These are phyloP conservation scores for Agrochola circellaris DNA, from an alignment of 2,888 invertebrate genomes.

Conservation along the genomic window DNA sequence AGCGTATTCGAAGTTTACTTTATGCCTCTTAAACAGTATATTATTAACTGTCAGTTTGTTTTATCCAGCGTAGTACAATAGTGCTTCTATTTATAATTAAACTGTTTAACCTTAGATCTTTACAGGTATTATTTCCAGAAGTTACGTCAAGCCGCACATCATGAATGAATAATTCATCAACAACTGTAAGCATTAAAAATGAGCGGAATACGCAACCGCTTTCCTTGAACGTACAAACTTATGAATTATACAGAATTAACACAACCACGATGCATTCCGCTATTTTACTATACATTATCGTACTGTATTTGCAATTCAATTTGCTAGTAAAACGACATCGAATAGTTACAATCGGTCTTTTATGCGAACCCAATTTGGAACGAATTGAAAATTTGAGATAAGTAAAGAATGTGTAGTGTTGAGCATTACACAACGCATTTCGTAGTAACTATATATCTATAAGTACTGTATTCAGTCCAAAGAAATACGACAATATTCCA, in stretches of 20 bases:
- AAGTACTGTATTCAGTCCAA: slow-evolving; percentile 3
- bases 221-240: slow-evolving; percentile 68
- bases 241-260: slow-evolving; percentile 61
- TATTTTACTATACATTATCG: slow-evolving; percentile 51
- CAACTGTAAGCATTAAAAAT: slow-evolving; percentile 73
- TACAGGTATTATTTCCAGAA: slow-evolving; percentile 61
- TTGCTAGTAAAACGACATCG: slow-evolving; percentile 38
- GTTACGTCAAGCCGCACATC: slow-evolving; percentile 72
- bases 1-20: slow-evolving; percentile 14
- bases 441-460: neutral
- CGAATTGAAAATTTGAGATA: slow-evolving; percentile 50
- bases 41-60: slow-evolving; percentile 19
- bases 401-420: slow-evolving; percentile 37
- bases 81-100: slow-evolving; percentile 25
- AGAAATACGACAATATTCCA: neutral
- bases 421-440: slow-evolving; percentile 2
- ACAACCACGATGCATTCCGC: slow-evolving; percentile 56
- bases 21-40: slow-evolving; percentile 16
- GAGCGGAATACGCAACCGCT: slow-evolving; percentile 73
- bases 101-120: slow-evolving; percentile 61
- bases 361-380: slow-evolving; percentile 31
- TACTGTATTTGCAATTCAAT: slow-evolving; percentile 50
- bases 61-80: slow-evolving; percentile 10
- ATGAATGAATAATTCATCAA: slow-evolving; percentile 79
- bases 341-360: slow-evolving; percentile 29